These are phyloP conservation scores for Ceraclea dissimilis DNA, from an alignment of 2,888 invertebrate species.

Conservation along the genomic window DNA sequence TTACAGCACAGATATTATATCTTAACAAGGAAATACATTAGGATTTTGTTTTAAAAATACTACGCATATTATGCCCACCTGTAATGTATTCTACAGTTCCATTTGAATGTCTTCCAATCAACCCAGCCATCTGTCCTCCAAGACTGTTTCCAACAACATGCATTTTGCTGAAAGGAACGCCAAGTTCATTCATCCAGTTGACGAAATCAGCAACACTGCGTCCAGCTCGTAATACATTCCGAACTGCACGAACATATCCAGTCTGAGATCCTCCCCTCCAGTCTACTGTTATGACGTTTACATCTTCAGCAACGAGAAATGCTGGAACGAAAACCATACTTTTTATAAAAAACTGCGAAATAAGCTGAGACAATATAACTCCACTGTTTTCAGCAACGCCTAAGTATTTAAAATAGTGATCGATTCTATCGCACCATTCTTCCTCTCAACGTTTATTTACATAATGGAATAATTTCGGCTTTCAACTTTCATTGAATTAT, in stretches of 20 bases:
- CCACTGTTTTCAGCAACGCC: neutral
- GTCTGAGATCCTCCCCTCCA: conserved; percentile 12
- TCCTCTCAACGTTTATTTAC: too few relatives aligned
- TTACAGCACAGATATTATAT: too few relatives aligned
- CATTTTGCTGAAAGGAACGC: conserved; percentile 12
- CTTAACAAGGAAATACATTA: too few relatives aligned
- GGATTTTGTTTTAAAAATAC: too few relatives aligned
- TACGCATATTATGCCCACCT: too few relatives aligned
- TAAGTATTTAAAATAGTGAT: too few relatives aligned
- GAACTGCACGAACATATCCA: conserved; percentile 6
- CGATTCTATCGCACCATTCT: too few relatives aligned
- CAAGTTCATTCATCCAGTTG: conserved; percentile 16
- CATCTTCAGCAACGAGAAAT: conserved; percentile 13
- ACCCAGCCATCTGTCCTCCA: conserved; percentile 19
- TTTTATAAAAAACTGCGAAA: neutral
- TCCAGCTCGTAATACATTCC: conserved; percentile 8
- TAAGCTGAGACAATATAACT: neutral
- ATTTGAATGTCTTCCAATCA: conserved; percentile 9
- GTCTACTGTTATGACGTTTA: conserved; percentile 17
- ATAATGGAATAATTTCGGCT: too few relatives aligned
- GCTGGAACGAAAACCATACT: conserved; percentile 11
- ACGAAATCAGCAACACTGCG: conserved; percentile 10
- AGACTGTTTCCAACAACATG: conserved; percentile 20
- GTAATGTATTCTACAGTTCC: conserved; percentile 17
- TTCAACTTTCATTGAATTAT: too few relatives aligned